Conservation (phyloP, 1,140 invertebrate genomes). For the Choristoneura fumiferana region DNA sequence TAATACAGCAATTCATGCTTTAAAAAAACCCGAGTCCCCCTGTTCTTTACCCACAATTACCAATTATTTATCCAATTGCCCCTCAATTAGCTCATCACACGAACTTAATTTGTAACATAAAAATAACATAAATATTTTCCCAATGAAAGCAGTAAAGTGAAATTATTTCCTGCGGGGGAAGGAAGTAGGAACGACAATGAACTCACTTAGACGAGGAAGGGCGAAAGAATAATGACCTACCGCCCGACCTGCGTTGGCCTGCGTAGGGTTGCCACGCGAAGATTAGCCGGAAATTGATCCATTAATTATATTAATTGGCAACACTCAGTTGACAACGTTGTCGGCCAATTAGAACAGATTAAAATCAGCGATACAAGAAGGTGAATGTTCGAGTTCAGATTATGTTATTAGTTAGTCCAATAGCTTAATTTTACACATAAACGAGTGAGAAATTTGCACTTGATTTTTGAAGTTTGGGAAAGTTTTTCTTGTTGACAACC, state of each 20-base stretch:
- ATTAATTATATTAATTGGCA: too few relatives aligned
- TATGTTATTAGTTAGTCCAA: too few relatives aligned
- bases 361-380: too few relatives aligned
- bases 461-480: not conserved
- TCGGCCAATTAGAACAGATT: too few relatives aligned
- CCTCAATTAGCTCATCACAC: not conserved
- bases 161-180: constrained; percentile 23
- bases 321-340: too few relatives aligned
- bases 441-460: too few relatives aligned
- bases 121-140: constrained; percentile 23
- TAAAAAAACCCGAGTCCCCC: too few relatives aligned
- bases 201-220: constrained; percentile 22
- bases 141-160: constrained; percentile 21
- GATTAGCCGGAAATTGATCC: not conserved
- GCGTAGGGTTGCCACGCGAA: not conserved
- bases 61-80: not conserved
- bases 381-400: too few relatives aligned
- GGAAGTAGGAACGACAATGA: constrained; percentile 23
- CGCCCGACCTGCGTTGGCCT: constrained; percentile 6
- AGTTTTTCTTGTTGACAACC: not conserved
- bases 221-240: constrained; percentile 24
- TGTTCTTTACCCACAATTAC: too few relatives aligned
- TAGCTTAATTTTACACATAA: too few relatives aligned
- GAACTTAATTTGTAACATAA: constrained; percentile 19
- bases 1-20: too few relatives aligned